phyloP scores from a whole-genome alignment of 2,797 vertebrate species.

The Onychomys arenicola region DNA sequence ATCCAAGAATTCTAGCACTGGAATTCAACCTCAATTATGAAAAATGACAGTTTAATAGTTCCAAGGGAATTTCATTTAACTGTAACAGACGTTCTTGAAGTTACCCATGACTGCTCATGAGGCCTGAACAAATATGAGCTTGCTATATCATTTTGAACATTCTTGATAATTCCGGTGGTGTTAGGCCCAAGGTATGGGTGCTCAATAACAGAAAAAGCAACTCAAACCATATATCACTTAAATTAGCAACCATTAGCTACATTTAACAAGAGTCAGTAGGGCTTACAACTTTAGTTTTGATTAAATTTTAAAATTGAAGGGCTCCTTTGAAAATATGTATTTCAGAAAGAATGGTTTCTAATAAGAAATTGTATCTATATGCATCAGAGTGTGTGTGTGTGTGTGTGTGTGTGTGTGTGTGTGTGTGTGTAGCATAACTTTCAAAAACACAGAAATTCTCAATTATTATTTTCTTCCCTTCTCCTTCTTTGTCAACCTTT shows the following conservation, averaged over 20 bases:
- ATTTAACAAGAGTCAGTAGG: background rate
- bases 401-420: too few species aligned
- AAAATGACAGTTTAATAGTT: conserved; percentile 39
- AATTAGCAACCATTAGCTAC: background rate
- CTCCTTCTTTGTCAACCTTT: background rate
- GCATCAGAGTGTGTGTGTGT: background rate
- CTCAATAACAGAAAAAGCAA: background rate
- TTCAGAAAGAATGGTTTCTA: background rate
- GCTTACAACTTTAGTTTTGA: background rate
- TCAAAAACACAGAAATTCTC: background rate
- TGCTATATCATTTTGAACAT: background rate
- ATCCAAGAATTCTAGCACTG: background rate
- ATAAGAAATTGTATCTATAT: background rate
- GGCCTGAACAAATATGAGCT: background rate
- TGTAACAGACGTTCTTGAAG: background rate
- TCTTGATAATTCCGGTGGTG: background rate
- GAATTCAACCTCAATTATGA: conserved; percentile 47
- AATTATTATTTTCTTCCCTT: background rate
- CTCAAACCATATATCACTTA: background rate
- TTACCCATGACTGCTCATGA: background rate
- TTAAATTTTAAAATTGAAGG: background rate
- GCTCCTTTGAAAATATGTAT: background rate
- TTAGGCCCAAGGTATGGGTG: background rate
- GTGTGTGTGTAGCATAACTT: background rate
- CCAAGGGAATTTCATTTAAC: background rate